Conservation (phyloP, 2,113 vertebrate genomes). For the Rhipidura dahli region DNA sequence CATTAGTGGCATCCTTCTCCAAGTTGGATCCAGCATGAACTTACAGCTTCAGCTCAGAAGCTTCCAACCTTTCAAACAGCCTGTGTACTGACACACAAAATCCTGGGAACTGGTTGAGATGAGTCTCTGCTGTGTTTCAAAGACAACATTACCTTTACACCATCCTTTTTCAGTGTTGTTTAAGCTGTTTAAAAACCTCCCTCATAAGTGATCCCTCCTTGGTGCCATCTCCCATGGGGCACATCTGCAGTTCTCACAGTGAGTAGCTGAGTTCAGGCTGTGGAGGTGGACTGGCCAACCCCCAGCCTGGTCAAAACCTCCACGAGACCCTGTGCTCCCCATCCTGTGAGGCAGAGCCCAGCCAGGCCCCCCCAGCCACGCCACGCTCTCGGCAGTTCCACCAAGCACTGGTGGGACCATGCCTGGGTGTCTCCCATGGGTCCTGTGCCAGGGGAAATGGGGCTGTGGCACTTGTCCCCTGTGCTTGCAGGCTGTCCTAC, state of each 20-base stretch:
- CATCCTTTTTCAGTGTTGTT: neutral
- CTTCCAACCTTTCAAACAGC: neutral
- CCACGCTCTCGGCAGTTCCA: neutral
- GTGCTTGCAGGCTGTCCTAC: neutral
- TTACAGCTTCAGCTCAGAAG: neutral
- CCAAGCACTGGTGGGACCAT: rapidly evolving
- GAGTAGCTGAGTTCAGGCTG: neutral
- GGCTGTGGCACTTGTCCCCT: neutral
- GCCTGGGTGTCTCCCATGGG: neutral
- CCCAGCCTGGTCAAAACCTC: neutral
- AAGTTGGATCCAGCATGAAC: neutral
- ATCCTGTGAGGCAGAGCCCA: neutral
- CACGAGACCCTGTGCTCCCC: neutral
- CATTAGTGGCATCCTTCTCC: neutral
- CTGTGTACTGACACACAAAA: neutral
- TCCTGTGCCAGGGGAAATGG: neutral
- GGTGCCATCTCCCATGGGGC: rapidly evolving
- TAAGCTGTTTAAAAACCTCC: neutral
- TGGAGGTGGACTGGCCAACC: neutral
- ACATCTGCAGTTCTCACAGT: neutral
- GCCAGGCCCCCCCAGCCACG: neutral
- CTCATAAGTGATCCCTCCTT: neutral
- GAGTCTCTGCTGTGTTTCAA: neutral
- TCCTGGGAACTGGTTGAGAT: neutral
- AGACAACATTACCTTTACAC: neutral